A percentile compares a stretch with the other conserved stretches of the same genome.
These are phyloP conservation scores for Empidonax alnorum DNA, from an alignment of 2,113 vertebrate genomes.

Conservation along the genomic window DNA sequence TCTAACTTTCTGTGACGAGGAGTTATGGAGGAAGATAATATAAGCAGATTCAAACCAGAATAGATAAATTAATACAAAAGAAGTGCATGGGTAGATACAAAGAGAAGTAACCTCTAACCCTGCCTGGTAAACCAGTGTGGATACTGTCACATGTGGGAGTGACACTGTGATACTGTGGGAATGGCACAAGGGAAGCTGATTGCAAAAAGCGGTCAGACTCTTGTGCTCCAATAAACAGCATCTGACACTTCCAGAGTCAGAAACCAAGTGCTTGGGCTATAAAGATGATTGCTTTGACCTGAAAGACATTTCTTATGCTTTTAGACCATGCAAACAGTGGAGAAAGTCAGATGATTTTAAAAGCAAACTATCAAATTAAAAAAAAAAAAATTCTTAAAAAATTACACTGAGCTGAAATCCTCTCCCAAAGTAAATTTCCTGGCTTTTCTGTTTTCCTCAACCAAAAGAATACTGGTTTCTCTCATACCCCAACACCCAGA, in stretches of 20 bases:
- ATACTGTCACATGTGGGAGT: neutral
- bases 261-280: neutral
- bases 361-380: neutral
- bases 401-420: neutral
- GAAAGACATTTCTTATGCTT: neutral
- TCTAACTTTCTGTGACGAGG: neutral
- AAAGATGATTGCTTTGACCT: neutral
- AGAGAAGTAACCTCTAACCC: neutral
- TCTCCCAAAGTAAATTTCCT: neutral
- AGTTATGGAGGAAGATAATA: neutral
- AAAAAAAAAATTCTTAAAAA: neutral
- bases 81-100: neutral
- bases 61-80: neutral
- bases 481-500: neutral
- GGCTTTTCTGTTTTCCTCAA: neutral
- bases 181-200: neutral
- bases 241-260: neutral
- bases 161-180: neutral
- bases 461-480: neutral
- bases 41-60: neutral
- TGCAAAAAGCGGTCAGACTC: neutral
- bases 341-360: neutral
- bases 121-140: neutral
- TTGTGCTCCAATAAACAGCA: neutral
- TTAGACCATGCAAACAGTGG: neutral